phyloP scores from a whole-genome alignment of 2,888 invertebrate species.

The Drosophila cognata region DNA sequence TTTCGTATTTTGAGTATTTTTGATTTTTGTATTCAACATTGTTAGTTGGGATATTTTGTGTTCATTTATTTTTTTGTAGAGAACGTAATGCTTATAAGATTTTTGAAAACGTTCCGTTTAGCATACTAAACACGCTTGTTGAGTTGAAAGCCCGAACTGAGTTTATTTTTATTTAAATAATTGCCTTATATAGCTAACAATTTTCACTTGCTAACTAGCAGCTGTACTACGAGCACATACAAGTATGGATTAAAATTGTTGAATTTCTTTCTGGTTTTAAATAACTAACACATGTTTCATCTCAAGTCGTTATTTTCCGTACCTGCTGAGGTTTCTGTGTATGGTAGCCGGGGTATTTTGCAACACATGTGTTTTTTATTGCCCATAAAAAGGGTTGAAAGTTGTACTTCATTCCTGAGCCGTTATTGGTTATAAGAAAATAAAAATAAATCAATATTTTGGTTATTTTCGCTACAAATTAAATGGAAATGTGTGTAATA shows the following conservation, averaged over 20 bases:
- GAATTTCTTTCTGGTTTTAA: neutral
- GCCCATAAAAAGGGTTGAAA: neutral
- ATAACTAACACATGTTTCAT: neutral
- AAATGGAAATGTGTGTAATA: neutral
- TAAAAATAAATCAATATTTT: constrained; percentile 1
- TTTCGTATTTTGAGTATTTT: neutral
- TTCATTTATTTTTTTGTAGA: neutral
- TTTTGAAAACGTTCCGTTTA: neutral
- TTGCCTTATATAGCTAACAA: neutral
- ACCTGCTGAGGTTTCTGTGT: neutral
- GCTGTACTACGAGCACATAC: neutral
- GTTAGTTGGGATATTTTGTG: neutral
- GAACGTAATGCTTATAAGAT: neutral
- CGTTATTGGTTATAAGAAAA: neutral
- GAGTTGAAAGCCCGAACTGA: neutral
- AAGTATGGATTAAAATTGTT: neutral
- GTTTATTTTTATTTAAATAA: neutral
- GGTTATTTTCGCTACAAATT: neutral
- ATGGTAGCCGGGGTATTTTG: neutral
- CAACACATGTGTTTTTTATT: neutral
- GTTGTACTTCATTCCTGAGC: neutral
- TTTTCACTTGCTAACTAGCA: neutral
- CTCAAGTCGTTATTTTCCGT: neutral
- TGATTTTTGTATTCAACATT: neutral
- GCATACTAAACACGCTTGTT: neutral